These are phyloP conservation scores for Apodemia hepburni DNA, from an alignment of 2,888 invertebrate species.

Conservation along the genomic window DNA sequence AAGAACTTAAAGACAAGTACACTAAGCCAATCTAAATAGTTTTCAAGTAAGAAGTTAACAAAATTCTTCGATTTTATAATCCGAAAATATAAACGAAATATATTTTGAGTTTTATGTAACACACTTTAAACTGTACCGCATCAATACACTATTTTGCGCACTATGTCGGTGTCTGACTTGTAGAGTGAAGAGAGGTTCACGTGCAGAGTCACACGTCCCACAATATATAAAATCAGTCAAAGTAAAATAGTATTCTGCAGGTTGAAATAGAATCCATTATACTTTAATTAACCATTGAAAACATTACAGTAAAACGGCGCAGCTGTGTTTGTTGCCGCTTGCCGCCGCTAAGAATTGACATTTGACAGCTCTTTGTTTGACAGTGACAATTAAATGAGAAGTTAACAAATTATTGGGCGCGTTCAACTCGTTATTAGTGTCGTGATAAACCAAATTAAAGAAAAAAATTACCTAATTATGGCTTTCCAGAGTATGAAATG, in stretches of 20 bases:
- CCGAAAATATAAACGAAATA: background rate
- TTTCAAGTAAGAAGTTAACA: background rate
- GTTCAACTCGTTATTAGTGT: no score
- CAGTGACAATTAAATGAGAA: no score
- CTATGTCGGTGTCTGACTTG: slow-evolving; percentile 6
- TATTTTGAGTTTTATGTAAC: slow-evolving; percentile 2
- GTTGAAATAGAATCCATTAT: background rate
- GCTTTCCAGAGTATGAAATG: no score
- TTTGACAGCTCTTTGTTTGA: no score
- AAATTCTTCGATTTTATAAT: background rate
- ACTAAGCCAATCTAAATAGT: background rate
- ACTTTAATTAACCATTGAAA: background rate
- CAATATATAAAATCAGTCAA: background rate
- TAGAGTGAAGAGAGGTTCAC: slow-evolving; percentile 23
- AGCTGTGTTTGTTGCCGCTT: background rate
- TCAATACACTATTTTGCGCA: slow-evolving; percentile 14
- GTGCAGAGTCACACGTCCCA: slow-evolving; percentile 27
- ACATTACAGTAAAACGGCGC: background rate
- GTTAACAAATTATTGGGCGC: no score
- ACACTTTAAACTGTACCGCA: slow-evolving; percentile 8
- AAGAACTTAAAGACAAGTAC: background rate
- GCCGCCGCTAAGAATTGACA: no score
- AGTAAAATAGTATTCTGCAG: background rate
- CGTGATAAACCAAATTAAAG: no score
- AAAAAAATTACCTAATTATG: no score